Evolutionary conservation across 2,113 vertebrate genomes (phyloP), one percentile per base, ranked within the genome.

Genomic region (Caloenas nicobarica): DNA sequence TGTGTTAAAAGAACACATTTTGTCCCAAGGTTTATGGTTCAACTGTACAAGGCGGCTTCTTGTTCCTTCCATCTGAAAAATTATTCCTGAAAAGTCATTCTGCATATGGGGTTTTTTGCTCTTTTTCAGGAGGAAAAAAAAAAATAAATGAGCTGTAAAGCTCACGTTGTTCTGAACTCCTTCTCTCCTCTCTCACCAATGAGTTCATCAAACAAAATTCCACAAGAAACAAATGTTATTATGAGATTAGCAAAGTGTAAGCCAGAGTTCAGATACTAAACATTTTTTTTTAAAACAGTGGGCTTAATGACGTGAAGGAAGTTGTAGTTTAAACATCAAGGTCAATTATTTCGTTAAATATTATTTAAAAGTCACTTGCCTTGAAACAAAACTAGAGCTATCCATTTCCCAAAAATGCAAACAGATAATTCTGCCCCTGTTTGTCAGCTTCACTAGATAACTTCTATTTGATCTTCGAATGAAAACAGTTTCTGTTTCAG

Each of bases 401-500:
- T 89, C 90, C 8, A 70, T 93, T 81, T 53, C 48, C 74, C 81
- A 74, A 93, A 96, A 96, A 94, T 74, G 88, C 89, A 93, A 95
- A 97, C 95, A 97, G 95, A 96, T 88, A 86, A 94, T 93, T 68
- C 82, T 90, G 76, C 65, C 76, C 53, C 86, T 90, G 60, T 65
- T 90, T 87, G 80, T 96, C 95, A 97, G 71, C 96, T 96, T 97
- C 78, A 53, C 88, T 82, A 77, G 85, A 94, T 94, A 91, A 74
- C 69, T 95, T 90, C 81, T 95, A 91, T 96, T 96, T 96, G 91
- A 95, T 96, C 91, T 91, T 97, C 94, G 96, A 89, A 90, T 91
- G 77, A 93, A 92, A 97, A 93, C 95, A 94, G 91, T 96, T 97
- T 96, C 82, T 88, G 66, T 96, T 97, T 97, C 94, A 97, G 76